Evolutionary conservation across 2,888 invertebrate genomes (phyloP), one percentile per base, ranked within the genome.

Genomic region (Tipula confusa): DNA sequence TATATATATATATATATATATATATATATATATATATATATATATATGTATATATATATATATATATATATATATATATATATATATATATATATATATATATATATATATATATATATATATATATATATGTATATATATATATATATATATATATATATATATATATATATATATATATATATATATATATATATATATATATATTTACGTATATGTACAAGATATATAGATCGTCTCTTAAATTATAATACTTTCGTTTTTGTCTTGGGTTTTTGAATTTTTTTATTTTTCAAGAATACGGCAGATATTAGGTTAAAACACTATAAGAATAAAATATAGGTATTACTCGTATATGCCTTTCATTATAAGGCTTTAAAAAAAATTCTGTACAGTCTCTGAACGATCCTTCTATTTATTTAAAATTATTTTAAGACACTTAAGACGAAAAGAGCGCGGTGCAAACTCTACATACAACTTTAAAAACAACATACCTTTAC

Each of bases 361-460:
- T 64, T 64, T 64, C 64, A 64, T 64, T 64, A 64, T 24, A 64
- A 11, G 64, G 24, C 11, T 24, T 64, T 64, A 64, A 11, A 13
- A 64, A 64, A 24, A 11, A 64, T 64, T 64, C 24, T 64, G 24
- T 64, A 9, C 64, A 24, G 24, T 5, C 24, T 24, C 4, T 33
- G n/a, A 64, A 64, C 24, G 64, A 64, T 64, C 24, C 64, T 64
- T n/a, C n/a, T 64, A 64, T 64, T 64, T 64, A 64, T 64, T 64
- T 24, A 24, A 64, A 9, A 64, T 64, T 64, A 64, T 18, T 64
- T 64, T 64, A 64, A 64, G 64, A 64, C 64, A 64, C 64, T 64
- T 24, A 24, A 64, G 64, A 64, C 9, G 24, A 24, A 24, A 64
- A 64, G 7, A 24, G 64, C 64, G 64, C 64, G 24, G 64, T 24